A percentile compares a stretch with the other conserved stretches of the same genome.
Conservation (phyloP, 2,888 invertebrate genomes). For the Pegoplata infirma region DNA sequence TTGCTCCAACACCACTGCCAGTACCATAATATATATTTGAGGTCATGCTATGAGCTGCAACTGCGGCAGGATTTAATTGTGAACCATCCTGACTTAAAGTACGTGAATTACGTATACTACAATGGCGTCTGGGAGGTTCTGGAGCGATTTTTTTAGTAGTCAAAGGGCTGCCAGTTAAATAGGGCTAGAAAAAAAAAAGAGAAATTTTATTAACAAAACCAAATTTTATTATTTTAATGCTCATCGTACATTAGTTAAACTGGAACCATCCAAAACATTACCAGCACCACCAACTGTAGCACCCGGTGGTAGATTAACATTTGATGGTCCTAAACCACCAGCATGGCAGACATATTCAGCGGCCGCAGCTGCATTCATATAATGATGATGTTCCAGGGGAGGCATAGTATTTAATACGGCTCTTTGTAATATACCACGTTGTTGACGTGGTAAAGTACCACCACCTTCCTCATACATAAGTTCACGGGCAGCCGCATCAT, state of each 20-base stretch:
- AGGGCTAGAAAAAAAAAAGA: constrained; percentile 77
- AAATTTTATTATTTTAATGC: neutral
- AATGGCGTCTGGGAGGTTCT: constrained; percentile 88
- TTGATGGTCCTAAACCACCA: constrained; percentile 66
- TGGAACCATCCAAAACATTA: constrained; percentile 65
- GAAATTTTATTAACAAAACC: neutral
- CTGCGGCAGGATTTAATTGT: constrained; percentile 64
- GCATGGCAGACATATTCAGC: constrained; percentile 75
- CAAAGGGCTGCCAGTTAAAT: constrained; percentile 84
- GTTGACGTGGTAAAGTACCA: constrained; percentile 91
- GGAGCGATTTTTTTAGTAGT: constrained; percentile 88
- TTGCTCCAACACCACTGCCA: constrained; percentile 41
- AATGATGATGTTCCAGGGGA: constrained; percentile 76
- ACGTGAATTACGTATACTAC: constrained; percentile 78
- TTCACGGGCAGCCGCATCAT: constrained; percentile 81
- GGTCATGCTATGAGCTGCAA: constrained; percentile 64
- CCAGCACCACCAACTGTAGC: constrained; percentile 40
- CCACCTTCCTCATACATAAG: constrained; percentile 82
- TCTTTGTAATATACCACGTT: constrained; percentile 78
- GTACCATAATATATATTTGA: constrained; percentile 67
- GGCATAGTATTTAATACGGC: constrained; percentile 77
- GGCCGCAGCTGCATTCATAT: constrained; percentile 77
- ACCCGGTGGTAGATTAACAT: constrained; percentile 48
- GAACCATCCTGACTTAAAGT: constrained; percentile 66
- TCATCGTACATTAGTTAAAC: constrained; percentile 67